These are phyloP conservation scores for Amphiura filiformis DNA, from an alignment of 35 echinoderm and acorn worm species.

Conservation along the genomic window DNA sequence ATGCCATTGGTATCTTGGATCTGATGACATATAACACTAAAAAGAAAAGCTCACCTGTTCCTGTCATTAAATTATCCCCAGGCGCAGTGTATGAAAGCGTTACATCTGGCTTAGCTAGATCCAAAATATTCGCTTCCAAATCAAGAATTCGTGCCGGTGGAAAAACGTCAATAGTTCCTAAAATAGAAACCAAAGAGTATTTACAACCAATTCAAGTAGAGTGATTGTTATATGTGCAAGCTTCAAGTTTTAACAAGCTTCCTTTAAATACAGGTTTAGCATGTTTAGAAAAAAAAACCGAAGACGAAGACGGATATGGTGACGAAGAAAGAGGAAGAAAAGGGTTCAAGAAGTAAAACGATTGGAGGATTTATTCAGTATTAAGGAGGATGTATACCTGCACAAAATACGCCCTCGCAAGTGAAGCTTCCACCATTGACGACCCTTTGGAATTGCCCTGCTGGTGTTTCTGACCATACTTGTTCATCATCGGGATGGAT, in stretches of 20 bases:
- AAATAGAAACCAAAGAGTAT: background rate
- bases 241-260: too few species aligned
- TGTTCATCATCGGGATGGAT: background rate
- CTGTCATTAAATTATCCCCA: constrained; percentile 58
- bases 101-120: constrained; percentile 9
- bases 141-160: constrained; percentile 61
- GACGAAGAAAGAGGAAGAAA: too few species aligned
- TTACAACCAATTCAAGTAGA: too few species aligned
- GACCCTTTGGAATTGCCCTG: constrained; percentile 58
- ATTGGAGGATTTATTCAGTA: too few species aligned
- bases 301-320: too few species aligned
- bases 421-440: constrained; percentile 69
- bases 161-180: constrained; percentile 58
- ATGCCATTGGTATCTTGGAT: background rate
- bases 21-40: background rate
- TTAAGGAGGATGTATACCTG: constrained; percentile 17
- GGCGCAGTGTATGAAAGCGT: constrained; percentile 62
- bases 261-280: too few species aligned
- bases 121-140: constrained; percentile 32
- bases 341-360: too few species aligned
- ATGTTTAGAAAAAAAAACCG: too few species aligned
- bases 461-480: background rate
- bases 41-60: constrained; percentile 30
- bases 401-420: constrained; percentile 43
- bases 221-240: too few species aligned